Conservation (phyloP, 2,113 vertebrate genomes). For the Pogona vitticeps region DNA sequence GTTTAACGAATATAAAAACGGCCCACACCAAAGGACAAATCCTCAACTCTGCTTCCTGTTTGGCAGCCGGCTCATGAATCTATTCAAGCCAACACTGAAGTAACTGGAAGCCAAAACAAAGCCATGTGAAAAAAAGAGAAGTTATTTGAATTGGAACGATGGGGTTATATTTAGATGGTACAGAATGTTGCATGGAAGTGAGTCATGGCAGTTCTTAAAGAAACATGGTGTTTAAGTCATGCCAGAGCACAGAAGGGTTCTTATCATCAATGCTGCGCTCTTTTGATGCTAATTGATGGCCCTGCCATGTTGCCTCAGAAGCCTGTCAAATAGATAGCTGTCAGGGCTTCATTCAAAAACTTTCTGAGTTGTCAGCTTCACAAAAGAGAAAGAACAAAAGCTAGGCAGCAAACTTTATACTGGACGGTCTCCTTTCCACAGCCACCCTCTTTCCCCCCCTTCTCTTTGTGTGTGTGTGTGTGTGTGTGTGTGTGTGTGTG, state of each 20-base stretch:
- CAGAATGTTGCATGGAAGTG: slow-evolving; percentile 67
- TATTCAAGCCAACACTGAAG: slow-evolving; percentile 49
- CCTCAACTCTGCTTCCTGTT: background rate
- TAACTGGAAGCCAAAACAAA: slow-evolving; percentile 37
- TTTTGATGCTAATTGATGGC: slow-evolving; percentile 76
- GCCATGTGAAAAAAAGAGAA: slow-evolving; percentile 23
- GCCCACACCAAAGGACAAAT: slow-evolving; percentile 3
- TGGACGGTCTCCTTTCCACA: background rate
- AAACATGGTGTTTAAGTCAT: slow-evolving; percentile 73
- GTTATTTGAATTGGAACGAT: slow-evolving; percentile 42
- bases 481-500: background rate
- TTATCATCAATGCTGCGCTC: slow-evolving; percentile 74
- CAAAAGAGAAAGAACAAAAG: slow-evolving; percentile 72
- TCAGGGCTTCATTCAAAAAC: slow-evolving; percentile 50
- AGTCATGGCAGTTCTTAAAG: slow-evolving; percentile 73
- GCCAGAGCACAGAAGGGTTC: slow-evolving; percentile 60
- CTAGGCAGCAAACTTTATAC: background rate
- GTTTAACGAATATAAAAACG: background rate
- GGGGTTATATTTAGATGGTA: slow-evolving; percentile 66
- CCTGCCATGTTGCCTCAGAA: slow-evolving; percentile 47
- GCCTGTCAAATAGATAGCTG: slow-evolving; percentile 72
- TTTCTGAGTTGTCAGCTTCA: slow-evolving; percentile 58
- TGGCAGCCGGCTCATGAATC: slow-evolving; percentile 37
- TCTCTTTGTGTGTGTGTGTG: background rate
- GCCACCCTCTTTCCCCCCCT: too few relatives aligned